Base-by-base conservation (phyloP, 2,113 vertebrate species). In the Paedocypris sp. region DNA sequence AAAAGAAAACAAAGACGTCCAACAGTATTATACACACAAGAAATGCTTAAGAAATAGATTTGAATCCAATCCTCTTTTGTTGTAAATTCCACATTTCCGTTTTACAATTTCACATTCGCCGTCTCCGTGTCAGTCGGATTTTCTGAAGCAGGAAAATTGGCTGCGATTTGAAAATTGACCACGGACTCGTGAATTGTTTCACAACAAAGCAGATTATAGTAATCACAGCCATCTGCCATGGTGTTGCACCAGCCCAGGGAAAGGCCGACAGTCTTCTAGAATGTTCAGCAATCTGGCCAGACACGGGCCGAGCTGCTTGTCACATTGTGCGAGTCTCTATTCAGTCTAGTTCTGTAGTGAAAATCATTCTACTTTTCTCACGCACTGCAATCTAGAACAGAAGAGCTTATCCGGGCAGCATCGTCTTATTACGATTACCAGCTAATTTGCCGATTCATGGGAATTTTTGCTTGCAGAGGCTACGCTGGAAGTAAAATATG, bases 241-340 rank as follows among this genome's bases (percentile, higher is more conserved):
- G 12, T 59, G 35, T 33, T 10, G 23, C 26, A 16, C 4, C 39
- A 11, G 25, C 15, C 26, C 6, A 16, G 10, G 6, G 8, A 56
- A 64, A 53, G 45, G 11, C 36, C 46, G 48, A 53, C 42, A 49
- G 36, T 20, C 43, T 45, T 4, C 32, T 58, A 28, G 63, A 71
- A 60, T 63, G 64, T 39, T 49, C 29, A 63, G 9, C 11, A 36
- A 28, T 28, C 38, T 20, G 50, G 12, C 23, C 16, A 8, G 31
- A 13, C 36, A 63, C 20, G 39, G n/a, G n/a, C n/a, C 19, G 43
- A 19, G 36, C 32, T 26, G 48, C 20, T 19, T 19, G 12, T 31
- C 16, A 13, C 10, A 6, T 10, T 18, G 35, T 11, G 12, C 23
- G 7, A 11, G 32, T 18, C 13, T 15, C 18, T 10, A 54, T 54